Evolutionary conservation across 1,140 invertebrate genomes (phyloP).

Genomic region (Megalopta genalis): DNA sequence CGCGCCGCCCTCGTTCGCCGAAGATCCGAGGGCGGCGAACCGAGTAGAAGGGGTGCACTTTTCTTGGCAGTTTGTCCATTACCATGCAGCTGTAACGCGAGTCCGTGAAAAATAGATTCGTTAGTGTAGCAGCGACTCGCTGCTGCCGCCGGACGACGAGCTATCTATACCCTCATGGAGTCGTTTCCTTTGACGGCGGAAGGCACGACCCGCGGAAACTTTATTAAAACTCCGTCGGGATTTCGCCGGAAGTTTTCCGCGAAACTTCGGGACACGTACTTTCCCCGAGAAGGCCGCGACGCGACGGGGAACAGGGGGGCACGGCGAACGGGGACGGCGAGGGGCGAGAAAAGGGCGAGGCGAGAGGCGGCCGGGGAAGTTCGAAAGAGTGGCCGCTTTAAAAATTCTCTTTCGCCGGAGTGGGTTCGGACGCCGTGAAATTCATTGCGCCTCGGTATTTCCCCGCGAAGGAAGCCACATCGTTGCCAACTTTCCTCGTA

Average conservation of each 20-base stretch:
- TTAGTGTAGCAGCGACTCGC: neutral
- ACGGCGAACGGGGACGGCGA: no score
- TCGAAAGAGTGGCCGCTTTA: conserved; percentile 38
- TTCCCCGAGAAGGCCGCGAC: neutral
- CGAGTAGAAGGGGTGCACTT: neutral
- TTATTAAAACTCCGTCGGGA: conserved; percentile 39
- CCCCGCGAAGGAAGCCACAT: neutral
- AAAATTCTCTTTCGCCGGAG: conserved; percentile 35
- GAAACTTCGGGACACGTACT: conserved; percentile 32
- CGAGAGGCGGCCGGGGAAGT: neutral
- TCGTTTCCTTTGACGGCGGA: neutral
- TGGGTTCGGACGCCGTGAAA: conserved; percentile 30
- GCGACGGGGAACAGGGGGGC: neutral
- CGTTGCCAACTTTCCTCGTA: conserved; percentile 13
- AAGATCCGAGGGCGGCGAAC: no score
- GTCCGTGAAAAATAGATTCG: neutral
- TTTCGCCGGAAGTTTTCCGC: conserved; percentile 13
- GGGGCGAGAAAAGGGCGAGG: conserved; percentile 5
- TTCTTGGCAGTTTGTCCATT: neutral
- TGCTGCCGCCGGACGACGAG: neutral
- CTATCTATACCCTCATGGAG: neutral
- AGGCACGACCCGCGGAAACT: conserved; percentile 26
- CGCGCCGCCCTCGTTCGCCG: no score
- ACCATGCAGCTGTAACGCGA: neutral
- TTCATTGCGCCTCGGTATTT: conserved; percentile 26